Evolutionary conservation across 2,888 invertebrate genomes (phyloP).

Genomic region (Liposcelis brunnea): DNA sequence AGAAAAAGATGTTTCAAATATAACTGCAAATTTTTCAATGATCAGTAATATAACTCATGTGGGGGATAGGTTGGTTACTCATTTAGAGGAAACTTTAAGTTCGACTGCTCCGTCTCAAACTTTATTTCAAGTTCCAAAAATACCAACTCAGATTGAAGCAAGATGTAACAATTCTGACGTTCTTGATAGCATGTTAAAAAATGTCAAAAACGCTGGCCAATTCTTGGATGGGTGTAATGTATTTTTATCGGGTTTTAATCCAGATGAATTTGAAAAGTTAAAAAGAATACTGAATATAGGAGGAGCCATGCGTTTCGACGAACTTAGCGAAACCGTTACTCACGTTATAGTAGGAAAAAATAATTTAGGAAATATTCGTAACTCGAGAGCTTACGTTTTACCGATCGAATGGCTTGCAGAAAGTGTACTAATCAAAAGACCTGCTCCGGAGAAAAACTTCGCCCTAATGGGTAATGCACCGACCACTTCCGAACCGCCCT

Average conservation of each 20-base stretch:
- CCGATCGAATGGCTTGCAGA: conserved; percentile 56
- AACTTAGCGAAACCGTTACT: conserved; percentile 55
- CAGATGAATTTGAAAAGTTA: conserved; percentile 45
- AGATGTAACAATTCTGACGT: conserved; percentile 14
- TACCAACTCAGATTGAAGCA: conserved; percentile 20
- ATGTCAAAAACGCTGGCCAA: conserved; percentile 52
- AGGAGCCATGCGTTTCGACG: conserved; percentile 68
- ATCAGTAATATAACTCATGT: conserved; percentile 23
- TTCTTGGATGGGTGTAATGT: conserved; percentile 84
- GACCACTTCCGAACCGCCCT: conserved; percentile 29
- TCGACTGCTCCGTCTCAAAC: too few species aligned
- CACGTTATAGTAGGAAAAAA: conserved; percentile 46
- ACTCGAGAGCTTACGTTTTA: conserved; percentile 40
- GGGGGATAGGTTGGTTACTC: conserved; percentile 11
- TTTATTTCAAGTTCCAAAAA: conserved; percentile 11
- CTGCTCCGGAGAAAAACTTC: conserved; percentile 36
- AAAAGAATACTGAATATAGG: conserved; percentile 52
- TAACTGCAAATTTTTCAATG: conserved; percentile 30
- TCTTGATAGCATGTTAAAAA: conserved; percentile 14
- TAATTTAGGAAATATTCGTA: conserved; percentile 11
- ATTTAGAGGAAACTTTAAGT: not conserved
- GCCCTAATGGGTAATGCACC: conserved; percentile 10
- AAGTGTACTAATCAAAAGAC: conserved; percentile 43
- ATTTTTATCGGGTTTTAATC: conserved; percentile 39
- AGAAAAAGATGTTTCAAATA: conserved; percentile 30